Evolutionary conservation across 2,797 vertebrate genomes (phyloP).

Genomic region (Rhinoraja longicauda): DNA sequence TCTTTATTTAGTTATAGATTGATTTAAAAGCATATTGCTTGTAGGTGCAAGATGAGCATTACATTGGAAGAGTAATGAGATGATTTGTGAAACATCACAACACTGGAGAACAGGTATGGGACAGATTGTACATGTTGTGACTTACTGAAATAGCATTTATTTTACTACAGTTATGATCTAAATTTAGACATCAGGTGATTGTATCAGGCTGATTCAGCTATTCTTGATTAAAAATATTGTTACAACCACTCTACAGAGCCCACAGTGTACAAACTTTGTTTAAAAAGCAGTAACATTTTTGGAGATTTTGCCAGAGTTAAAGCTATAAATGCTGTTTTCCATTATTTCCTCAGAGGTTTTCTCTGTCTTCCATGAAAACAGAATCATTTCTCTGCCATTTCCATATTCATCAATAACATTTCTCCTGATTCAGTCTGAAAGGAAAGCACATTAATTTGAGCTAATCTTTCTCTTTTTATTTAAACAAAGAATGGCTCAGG

Average conservation of each 20-base stretch:
- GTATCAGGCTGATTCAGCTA: neutral
- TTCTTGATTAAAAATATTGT: neutral
- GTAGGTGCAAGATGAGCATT: neutral
- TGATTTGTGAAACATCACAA: neutral
- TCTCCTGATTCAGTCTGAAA: too few relatives aligned
- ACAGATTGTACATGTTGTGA: neutral
- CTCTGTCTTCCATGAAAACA: too few relatives aligned
- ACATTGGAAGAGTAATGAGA: neutral
- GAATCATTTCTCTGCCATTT: too few relatives aligned
- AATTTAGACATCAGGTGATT: neutral
- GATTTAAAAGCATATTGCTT: neutral
- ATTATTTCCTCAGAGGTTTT: too few relatives aligned
- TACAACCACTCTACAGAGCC: neutral
- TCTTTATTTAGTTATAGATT: neutral
- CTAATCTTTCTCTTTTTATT: too few relatives aligned
- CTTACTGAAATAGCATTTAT: conserved; percentile 16
- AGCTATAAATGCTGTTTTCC: too few relatives aligned
- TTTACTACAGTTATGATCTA: neutral
- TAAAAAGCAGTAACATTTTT: neutral
- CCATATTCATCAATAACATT: too few relatives aligned
- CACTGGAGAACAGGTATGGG: neutral
- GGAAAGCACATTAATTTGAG: too few relatives aligned
- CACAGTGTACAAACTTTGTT: neutral
- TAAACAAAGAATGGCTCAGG: too few relatives aligned
- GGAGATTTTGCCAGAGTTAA: neutral